Base-by-base conservation (phyloP, 2,888 invertebrate genomes). In the Mythimna impura region DNA sequence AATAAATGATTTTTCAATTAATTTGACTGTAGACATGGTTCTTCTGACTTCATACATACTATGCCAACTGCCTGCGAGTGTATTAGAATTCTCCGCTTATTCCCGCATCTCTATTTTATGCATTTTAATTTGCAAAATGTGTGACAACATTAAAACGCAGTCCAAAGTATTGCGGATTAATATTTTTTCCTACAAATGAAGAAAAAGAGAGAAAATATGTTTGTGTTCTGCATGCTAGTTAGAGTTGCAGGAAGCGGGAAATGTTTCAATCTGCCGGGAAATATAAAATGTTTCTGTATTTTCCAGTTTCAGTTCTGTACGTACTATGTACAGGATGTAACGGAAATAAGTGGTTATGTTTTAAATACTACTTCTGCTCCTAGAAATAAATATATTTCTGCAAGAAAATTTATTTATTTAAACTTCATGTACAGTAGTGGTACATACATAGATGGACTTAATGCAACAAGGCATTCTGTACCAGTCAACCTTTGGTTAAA, bases 151-250 rank as follows among this genome's bases (percentile, higher is more conserved):
- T 47, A 67, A 60, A 78, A 60, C 43, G 61, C 57, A 71, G 71
- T 68, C 55, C 47, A 58, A 30, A 43, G 54, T 64, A 62, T 82
- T 55, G 63, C 52, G 60, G 60, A 78, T 71, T 71, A 40, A 78
- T 71, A 71, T 82, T 78, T 82, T 82, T 71, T 78, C 25, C 52
- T 30, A n/a, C 30, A 82, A 82, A 60, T 57, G 17, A 78, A 81
- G 52, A 65, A 77, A 81, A 76, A 40, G 30, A 61, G 17, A 30
- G 43, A 62, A 36, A 52, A 12, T 3, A 30, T 22, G 34, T 25
- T 20, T n/a, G 17, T 25, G 52, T 50, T 71, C 55, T 57, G 65
- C 54, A 57, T 30, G 82, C 82, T 82, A 47, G 70, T 70, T 77
- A 70, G 20, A 62, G 50, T 20, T 55, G 9, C 22, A 50, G 65